Evolutionary conservation across 2,888 invertebrate genomes (phyloP), one percentile per base, ranked within the genome.

Genomic region (Machimus atricapillus): DNA sequence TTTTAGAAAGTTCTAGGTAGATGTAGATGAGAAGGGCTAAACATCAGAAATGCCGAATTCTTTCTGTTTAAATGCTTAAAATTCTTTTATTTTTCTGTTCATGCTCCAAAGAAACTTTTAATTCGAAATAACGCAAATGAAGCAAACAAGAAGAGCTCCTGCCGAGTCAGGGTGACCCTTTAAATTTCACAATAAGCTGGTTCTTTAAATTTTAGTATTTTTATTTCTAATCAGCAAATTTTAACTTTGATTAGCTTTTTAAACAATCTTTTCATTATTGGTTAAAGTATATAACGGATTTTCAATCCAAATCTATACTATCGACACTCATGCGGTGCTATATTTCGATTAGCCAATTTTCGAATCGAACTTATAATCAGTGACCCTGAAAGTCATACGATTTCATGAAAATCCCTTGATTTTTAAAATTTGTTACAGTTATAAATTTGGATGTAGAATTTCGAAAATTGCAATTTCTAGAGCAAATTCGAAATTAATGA

Each of bases 51-150:
- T 19, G 40, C 34, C 76, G 27, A 83, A 34, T 87, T 87, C 76
- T 85, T 76, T 34, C 87, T 66, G 40, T 83, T 87, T 78, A n/a
- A 85, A 19, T 85, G 5, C 37, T 74, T 74, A 6, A 73, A 85
- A 74, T 85, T 74, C 85, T 83, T 85, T 56, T 77, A 46, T 40
- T 74, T 87, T 78, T 31, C 19, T 66, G 23, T 82, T 87, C 82
- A 66, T 82, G 77, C 52, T 87, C 77, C 83, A 87, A 83, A 85
- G 76, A 76, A 87, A 74, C 58, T 74, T 74, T 85, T 85, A 85
- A 85, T 85, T 85, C 58, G n/a, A 73, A 85, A 74, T 85, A 31
- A 46, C 43, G 16, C 43, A 43, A 85, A 74, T 73, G 46, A 31
- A 85, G 31, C 40, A 23, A 40, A 1, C 2, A 66, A 66, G 6